These are phyloP conservation scores for Brachyistius frenatus DNA, from an alignment of 2,113 vertebrate genomes.

Conservation along the genomic window DNA sequence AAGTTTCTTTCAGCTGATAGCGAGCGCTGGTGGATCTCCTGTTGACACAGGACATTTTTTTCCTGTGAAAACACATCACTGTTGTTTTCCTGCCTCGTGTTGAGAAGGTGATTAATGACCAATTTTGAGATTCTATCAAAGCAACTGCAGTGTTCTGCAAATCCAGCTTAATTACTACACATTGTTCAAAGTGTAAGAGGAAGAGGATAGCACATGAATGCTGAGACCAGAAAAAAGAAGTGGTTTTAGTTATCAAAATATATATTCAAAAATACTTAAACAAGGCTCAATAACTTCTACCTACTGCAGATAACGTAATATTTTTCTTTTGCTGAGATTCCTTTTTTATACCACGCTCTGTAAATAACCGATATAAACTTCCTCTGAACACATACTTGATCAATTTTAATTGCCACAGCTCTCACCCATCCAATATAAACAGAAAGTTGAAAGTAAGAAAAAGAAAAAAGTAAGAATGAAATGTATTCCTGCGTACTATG, in stretches of 20 bases:
- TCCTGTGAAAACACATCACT: conserved; percentile 69
- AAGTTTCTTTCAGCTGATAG: conserved; percentile 79
- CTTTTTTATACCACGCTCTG: conserved; percentile 23
- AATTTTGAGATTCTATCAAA: conserved; percentile 81
- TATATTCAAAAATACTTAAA: conserved; percentile 35
- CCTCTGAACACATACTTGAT: conserved; percentile 35
- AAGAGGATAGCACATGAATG: conserved; percentile 45
- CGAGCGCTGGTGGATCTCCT: conserved; percentile 71
- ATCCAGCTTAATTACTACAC: conserved; percentile 80
- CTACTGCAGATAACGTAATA: conserved; percentile 38
- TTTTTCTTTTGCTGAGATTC: conserved; percentile 35
- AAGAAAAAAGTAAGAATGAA: conserved; percentile 86
- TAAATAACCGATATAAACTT: conserved; percentile 6
- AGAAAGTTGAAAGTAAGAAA: conserved; percentile 83
- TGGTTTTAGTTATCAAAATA: conserved; percentile 39
- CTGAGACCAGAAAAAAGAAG: conserved; percentile 51
- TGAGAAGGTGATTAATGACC: conserved; percentile 84
- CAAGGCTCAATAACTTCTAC: conserved; percentile 52
- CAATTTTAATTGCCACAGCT: conserved; percentile 67
- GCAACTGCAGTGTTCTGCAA: conserved; percentile 71
- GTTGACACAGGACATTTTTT: conserved; percentile 83
- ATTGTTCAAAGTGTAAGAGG: conserved; percentile 53
- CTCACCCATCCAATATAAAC: conserved; percentile 44
- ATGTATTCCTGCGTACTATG: conserved; percentile 89
- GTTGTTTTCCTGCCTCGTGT: conserved; percentile 72